These are phyloP conservation scores for Leptopilina myrica DNA, from an alignment of 2,888 invertebrate species.

Conservation along the genomic window DNA sequence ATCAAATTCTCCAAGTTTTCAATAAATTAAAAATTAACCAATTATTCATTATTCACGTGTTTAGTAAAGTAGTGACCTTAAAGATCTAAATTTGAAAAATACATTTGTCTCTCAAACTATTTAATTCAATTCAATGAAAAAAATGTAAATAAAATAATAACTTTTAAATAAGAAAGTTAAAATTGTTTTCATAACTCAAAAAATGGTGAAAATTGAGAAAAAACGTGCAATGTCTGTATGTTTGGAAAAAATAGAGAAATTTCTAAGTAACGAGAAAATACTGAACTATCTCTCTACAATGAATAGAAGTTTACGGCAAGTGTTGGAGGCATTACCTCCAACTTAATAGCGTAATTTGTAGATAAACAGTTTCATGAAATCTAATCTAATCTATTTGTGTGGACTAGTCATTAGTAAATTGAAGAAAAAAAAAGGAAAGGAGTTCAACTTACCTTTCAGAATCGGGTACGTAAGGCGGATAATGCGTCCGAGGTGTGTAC, in stretches of 20 bases:
- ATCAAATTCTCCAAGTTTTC: too few relatives aligned
- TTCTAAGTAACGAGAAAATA: background rate
- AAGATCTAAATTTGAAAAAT: too few relatives aligned
- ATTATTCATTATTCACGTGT: too few relatives aligned
- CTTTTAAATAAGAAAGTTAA: too few relatives aligned
- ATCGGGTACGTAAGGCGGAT: conserved; percentile 76
- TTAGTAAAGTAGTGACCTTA: too few relatives aligned
- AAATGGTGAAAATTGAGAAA: too few relatives aligned
- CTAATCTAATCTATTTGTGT: conserved; percentile 10
- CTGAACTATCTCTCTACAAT: background rate
- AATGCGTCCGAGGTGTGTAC: conserved; percentile 76
- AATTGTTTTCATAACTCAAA: too few relatives aligned
- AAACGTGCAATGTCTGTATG: too few relatives aligned
- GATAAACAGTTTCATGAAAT: conserved; percentile 5
- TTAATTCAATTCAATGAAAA: too few relatives aligned
- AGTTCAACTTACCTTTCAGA: conserved; percentile 67
- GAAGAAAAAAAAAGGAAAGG: background rate
- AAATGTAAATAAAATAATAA: too few relatives aligned
- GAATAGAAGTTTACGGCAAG: background rate
- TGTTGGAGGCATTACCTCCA: background rate
- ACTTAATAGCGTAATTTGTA: background rate
- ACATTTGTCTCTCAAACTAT: too few relatives aligned
- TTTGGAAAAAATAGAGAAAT: background rate
- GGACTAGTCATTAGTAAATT: conserved; percentile 19
- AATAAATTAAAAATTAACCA: too few relatives aligned